Base-by-base conservation (phyloP, 92 coral and sea anemone genomes). In the Palythoa heliodiscus region DNA sequence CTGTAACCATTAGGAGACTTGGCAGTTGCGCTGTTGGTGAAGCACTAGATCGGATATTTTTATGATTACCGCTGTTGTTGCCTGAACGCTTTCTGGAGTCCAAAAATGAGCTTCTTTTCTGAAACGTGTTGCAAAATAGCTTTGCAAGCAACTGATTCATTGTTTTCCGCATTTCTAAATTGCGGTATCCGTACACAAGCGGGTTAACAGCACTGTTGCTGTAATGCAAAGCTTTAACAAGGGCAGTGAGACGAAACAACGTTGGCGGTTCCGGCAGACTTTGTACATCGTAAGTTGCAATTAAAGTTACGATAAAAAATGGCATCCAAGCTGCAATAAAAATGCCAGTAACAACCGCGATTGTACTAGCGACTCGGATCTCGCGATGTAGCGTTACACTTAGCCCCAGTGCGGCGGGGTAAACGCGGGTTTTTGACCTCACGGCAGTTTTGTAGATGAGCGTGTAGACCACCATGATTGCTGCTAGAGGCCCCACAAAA, bases 281-380 rank as follows among this genome's bases (percentile, higher is more conserved):
- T 43, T 91, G 90, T 60, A 91, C 23, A 10, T 91, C 87, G 75
- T 91, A 91, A 1, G 93, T 91, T 4, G 93, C 93, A 16, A 91
- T 40, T 20, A 88, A 24, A 16, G 86, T 90, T 11, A 90, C 90
- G 0, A 90, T 89, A 70, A 93, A 93, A 71, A 93, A 93, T 0
- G 97, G 97, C 23, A 87, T 71, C 97, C 97, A 93, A 10, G 97
- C 97, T 5, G 88, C 73, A 35, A 93, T 77, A 58, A 93, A 93
- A 13, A 93, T 76, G 13, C 94, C 97, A 0, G 97, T 93, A 15
- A 93, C 97, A 1, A 93, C 83, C 1, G 92, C 89, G 14, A 93
- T 83, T 16, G 97, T 93, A 17, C 89, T 86, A 35, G 94, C 89
- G 19, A 92, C 87, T 40, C 94, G 92, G 40, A 88, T 87, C 73